Percentiles rank a stretch among this genome's conserved stretches.
Conservation (phyloP, 2,113 vertebrate genomes). For the Aegithalos caudatus region DNA sequence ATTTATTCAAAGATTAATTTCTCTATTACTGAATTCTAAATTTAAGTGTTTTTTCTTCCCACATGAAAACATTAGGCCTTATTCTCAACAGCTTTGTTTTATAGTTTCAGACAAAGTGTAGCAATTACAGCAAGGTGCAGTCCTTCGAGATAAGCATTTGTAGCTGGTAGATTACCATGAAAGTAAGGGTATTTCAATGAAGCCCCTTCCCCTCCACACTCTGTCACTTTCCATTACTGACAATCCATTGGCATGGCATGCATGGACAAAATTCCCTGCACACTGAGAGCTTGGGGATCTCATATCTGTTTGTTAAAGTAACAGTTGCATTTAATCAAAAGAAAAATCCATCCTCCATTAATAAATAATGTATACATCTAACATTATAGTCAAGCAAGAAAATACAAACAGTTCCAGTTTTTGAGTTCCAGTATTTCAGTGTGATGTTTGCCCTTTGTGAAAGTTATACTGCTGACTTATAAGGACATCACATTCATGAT, state of each 20-base stretch:
- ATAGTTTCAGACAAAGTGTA: constrained; percentile 17
- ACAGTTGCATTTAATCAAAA: constrained; percentile 72
- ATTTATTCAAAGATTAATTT: constrained; percentile 16
- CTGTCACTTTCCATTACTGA: constrained; percentile 66
- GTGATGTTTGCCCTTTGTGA: constrained; percentile 29
- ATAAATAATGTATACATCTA: constrained; percentile 69
- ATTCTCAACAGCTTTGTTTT: constrained; percentile 19
- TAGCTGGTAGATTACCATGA: constrained; percentile 29
- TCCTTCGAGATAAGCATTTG: constrained; percentile 43
- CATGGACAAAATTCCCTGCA: constrained; percentile 48
- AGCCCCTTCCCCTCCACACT: constrained; percentile 1
- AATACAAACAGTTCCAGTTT: constrained; percentile 44
- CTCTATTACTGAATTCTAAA: constrained; percentile 3
- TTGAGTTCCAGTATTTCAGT: constrained; percentile 16
- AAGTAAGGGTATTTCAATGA: constrained; percentile 27
- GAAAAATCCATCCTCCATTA: constrained; percentile 65
- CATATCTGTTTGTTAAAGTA: constrained; percentile 70
- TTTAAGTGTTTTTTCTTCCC: background rate
- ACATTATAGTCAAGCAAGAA: constrained; percentile 57
- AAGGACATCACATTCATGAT: background rate
- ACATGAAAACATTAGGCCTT: background rate
- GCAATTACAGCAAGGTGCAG: constrained; percentile 29
- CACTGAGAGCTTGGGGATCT: constrained; percentile 58
- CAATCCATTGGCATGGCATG: constrained; percentile 44
- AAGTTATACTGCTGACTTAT: constrained; percentile 30